A percentile compares a stretch with the other conserved stretches of the same genome.
Conservation (phyloP, 2,888 invertebrate species). For the Malthinus seriepunctatus region DNA sequence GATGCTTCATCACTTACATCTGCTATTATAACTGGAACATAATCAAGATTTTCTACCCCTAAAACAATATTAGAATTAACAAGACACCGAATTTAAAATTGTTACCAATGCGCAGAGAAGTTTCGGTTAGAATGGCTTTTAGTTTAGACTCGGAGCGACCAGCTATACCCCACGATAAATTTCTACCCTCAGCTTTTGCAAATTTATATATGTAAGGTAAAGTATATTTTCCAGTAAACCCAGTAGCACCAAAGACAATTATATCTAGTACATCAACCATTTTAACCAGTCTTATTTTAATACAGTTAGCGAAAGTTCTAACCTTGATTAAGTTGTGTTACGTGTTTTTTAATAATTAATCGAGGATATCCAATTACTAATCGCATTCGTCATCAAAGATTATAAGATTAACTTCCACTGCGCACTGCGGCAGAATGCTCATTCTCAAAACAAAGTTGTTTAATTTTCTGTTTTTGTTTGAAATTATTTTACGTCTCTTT, state of each 20-base stretch:
- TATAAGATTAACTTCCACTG: too few species aligned
- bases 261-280: slow-evolving; percentile 67
- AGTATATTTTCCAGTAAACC: slow-evolving; percentile 84
- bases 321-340: too few species aligned
- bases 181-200: slow-evolving; percentile 58
- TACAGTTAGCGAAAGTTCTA: too few species aligned
- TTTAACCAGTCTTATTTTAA: background rate
- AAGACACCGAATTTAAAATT: too few species aligned
- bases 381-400: too few species aligned
- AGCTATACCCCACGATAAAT: slow-evolving; percentile 85
- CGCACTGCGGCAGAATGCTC: too few species aligned
- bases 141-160: slow-evolving; percentile 68
- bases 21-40: slow-evolving; percentile 73
- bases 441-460: too few species aligned
- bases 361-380: too few species aligned
- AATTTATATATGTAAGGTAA: slow-evolving; percentile 8
- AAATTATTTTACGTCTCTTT: too few species aligned
- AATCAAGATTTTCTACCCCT: slow-evolving; percentile 62
- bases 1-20: slow-evolving; percentile 76
- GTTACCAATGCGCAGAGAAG: slow-evolving; percentile 54
- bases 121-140: slow-evolving; percentile 42
- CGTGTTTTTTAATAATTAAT: too few species aligned
- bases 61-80: background rate
- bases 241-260: slow-evolving; percentile 92
- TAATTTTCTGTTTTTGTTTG: too few species aligned